phyloP scores from a whole-genome alignment of 2,113 vertebrate species.

The Sphyrna mokarran region DNA sequence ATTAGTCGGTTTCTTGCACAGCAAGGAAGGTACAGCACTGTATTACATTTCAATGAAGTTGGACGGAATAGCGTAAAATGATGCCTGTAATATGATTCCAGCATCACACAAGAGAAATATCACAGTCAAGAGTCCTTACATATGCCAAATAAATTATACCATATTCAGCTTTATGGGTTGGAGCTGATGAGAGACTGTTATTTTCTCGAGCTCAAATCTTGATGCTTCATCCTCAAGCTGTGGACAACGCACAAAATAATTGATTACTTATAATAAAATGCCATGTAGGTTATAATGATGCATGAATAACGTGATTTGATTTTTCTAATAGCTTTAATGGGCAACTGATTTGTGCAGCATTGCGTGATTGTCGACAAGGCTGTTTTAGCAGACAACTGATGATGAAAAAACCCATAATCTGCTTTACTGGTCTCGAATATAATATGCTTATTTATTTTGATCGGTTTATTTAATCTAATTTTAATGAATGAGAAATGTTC shows the following conservation, averaged over 20 bases:
- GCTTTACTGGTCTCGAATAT: background rate
- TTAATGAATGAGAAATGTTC: background rate
- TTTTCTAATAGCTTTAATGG: slow-evolving; percentile 26
- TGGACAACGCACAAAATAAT: slow-evolving; percentile 1
- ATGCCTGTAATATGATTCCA: background rate
- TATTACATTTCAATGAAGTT: background rate
- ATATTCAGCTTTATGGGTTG: background rate
- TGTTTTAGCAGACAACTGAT: background rate
- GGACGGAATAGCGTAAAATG: background rate
- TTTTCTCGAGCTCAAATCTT: background rate
- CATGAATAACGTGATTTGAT: slow-evolving; percentile 1
- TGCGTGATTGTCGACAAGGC: background rate
- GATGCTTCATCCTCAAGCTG: background rate
- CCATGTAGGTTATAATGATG: background rate
- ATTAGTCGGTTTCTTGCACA: background rate
- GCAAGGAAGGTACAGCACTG: background rate
- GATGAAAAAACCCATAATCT: background rate
- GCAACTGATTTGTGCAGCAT: background rate
- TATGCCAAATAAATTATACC: background rate
- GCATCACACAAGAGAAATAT: background rate
- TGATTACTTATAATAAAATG: background rate
- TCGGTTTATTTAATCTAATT: background rate
- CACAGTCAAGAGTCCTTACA: background rate
- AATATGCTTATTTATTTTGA: background rate
- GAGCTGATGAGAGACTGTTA: background rate